Evolutionary conservation across 2,113 vertebrate genomes (phyloP).

Genomic region (Chaetura pelagica): DNA sequence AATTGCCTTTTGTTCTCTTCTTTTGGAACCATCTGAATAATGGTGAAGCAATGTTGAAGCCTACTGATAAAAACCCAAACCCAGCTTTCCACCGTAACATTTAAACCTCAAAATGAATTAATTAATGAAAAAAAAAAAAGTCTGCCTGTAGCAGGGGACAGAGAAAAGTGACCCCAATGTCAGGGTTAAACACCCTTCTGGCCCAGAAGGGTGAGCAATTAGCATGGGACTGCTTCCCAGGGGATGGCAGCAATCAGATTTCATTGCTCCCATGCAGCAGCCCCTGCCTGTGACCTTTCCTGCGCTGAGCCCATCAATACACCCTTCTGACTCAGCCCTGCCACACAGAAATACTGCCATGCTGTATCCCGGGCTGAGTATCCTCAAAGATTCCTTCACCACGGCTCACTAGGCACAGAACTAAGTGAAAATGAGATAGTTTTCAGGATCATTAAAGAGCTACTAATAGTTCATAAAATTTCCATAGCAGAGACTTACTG

Average conservation of each 20-base stretch:
- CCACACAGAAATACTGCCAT: not conserved
- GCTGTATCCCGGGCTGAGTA: not conserved
- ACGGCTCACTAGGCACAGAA: not conserved
- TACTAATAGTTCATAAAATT: not conserved
- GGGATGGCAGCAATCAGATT: not conserved
- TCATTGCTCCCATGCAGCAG: not conserved
- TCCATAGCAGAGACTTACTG: not conserved
- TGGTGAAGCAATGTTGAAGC: rapidly evolving
- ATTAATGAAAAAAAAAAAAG: rapidly evolving
- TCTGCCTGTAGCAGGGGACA: not conserved
- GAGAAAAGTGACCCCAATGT: rapidly evolving
- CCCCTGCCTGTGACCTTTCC: not conserved
- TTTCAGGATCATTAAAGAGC: constrained; percentile 7
- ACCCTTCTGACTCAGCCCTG: not conserved
- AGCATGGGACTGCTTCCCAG: not conserved
- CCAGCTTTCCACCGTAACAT: not conserved
- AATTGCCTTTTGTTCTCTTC: not conserved
- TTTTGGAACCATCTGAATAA: not conserved
- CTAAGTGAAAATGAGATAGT: not conserved
- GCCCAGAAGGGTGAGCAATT: not conserved
- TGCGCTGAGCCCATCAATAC: not conserved
- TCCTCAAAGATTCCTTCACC: not conserved
- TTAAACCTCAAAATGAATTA: not conserved
- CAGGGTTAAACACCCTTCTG: rapidly evolving
- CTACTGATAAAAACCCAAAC: not conserved